These are phyloP conservation scores for Aleiodes sp. DNA, from an alignment of 1,140 invertebrate genomes.

Conservation along the genomic window DNA sequence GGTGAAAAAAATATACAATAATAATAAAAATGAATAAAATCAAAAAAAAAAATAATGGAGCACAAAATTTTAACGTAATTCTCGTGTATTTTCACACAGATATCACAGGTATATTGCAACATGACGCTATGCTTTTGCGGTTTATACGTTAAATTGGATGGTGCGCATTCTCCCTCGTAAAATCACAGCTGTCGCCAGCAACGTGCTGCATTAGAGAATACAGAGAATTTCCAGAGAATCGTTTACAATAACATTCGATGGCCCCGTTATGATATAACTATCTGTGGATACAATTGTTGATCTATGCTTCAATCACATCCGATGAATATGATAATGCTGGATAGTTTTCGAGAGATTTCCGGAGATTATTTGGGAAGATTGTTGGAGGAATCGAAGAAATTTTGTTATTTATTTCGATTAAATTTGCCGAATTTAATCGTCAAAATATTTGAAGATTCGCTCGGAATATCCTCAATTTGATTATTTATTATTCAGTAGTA, in stretches of 20 bases:
- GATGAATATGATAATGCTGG: too few species aligned
- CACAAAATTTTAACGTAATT: neutral
- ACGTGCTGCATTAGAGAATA: neutral
- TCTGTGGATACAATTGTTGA: neutral
- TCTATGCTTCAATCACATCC: too few species aligned
- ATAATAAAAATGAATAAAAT: neutral
- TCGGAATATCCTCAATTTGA: too few species aligned
- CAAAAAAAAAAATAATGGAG: neutral
- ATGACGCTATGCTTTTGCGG: constrained; percentile 4
- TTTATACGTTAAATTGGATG: constrained; percentile 10
- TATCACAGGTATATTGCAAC: too few species aligned
- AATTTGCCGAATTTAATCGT: too few species aligned
- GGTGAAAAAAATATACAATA: neutral
- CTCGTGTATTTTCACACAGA: neutral
- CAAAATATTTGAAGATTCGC: too few species aligned
- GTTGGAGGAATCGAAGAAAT: too few species aligned
- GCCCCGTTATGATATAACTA: neutral
- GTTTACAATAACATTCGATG: neutral
- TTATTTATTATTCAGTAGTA: too few species aligned
- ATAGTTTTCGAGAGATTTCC: too few species aligned
- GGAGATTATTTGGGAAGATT: too few species aligned
- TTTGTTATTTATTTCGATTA: too few species aligned
- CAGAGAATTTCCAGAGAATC: too few species aligned
- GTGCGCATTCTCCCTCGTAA: constrained; percentile 3
- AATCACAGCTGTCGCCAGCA: constrained; percentile 13